Evolutionary conservation across 2,797 vertebrate species (phyloP).

Genomic region (Intellagama lesueurii): DNA sequence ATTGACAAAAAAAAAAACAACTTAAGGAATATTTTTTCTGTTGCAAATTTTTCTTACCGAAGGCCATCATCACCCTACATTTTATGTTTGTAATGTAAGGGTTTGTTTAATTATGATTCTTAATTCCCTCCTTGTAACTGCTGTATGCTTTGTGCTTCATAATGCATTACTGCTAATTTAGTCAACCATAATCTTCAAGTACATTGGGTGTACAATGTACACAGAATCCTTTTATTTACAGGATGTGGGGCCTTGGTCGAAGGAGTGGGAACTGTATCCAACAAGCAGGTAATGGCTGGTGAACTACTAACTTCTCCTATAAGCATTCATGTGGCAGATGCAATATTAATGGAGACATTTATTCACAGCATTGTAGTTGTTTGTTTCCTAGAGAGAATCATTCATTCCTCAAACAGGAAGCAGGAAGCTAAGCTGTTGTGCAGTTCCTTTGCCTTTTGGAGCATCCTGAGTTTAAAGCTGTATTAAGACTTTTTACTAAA

Average conservation of each 20-base stretch:
- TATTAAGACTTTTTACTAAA: too few species aligned
- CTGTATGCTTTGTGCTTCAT: not conserved
- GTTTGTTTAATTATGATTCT: not conserved
- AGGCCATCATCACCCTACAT: not conserved
- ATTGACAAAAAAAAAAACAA: too few species aligned
- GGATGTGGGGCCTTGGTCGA: not conserved
- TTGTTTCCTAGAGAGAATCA: slow-evolving; percentile 13
- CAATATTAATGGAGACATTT: not conserved
- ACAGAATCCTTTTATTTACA: not conserved
- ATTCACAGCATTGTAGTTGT: slow-evolving; percentile 23
- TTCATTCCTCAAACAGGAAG: too few species aligned
- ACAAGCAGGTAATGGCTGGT: not conserved
- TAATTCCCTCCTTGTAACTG: not conserved
- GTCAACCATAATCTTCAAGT: not conserved
- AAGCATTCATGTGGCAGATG: not conserved
- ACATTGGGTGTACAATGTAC: not conserved
- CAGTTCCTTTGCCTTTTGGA: too few species aligned
- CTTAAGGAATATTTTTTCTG: too few species aligned
- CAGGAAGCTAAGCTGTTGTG: too few species aligned
- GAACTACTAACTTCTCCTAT: not conserved
- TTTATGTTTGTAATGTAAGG: not conserved
- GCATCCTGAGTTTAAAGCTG: too few species aligned
- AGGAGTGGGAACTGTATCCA: not conserved
- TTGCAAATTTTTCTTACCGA: not conserved
- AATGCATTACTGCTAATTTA: not conserved